Conservation (phyloP, 2,113 vertebrate genomes). For the Nettapus auritus region DNA sequence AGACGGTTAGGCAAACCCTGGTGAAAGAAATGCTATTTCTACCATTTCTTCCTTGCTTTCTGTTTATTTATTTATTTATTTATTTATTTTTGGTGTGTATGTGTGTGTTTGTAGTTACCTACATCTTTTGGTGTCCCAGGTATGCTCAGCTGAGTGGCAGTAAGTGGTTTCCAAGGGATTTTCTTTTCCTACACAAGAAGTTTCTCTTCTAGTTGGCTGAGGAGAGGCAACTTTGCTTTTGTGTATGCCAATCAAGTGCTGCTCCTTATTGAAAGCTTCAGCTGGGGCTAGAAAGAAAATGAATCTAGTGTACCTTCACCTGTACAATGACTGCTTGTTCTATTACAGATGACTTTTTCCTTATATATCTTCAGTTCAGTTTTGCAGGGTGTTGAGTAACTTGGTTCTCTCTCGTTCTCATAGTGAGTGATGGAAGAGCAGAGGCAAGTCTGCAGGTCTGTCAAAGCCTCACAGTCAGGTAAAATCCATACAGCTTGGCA, state of each 20-base stretch:
- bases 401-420: background rate
- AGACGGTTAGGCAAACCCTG: background rate
- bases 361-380: background rate
- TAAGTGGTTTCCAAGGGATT: background rate
- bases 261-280: slow-evolving; percentile 78
- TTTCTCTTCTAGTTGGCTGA: slow-evolving; percentile 75
- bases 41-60: background rate
- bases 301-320: slow-evolving; percentile 67
- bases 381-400: background rate
- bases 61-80: background rate
- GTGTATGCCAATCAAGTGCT: slow-evolving; percentile 74
- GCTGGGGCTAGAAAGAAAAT: slow-evolving; percentile 64
- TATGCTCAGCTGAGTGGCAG: background rate
- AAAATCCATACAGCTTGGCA: background rate
- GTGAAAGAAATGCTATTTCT: background rate
- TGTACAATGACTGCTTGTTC: slow-evolving; percentile 40
- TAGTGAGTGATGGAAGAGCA: background rate
- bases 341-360: slow-evolving; percentile 27
- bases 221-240: slow-evolving; percentile 74
- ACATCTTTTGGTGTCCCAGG: accelerated
- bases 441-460: background rate
- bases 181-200: background rate
- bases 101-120: too few relatives aligned
- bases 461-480: too few relatives aligned
- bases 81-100: too few relatives aligned